phyloP scores from a whole-genome alignment of 2,888 invertebrate genomes.

The Melolontha melolontha region DNA sequence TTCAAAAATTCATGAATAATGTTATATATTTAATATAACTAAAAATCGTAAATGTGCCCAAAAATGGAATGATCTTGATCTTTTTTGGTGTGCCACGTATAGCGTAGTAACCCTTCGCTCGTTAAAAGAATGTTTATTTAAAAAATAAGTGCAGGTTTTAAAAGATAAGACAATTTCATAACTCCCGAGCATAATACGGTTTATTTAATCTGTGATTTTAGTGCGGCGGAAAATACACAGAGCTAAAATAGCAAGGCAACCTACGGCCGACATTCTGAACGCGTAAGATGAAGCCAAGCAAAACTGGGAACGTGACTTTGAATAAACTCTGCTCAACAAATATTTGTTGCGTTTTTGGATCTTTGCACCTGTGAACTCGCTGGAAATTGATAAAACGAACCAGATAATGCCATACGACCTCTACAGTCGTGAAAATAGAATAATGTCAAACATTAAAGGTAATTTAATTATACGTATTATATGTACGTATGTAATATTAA shows the following conservation, averaged over 20 bases:
- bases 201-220: conserved; percentile 53
- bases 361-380: conserved; percentile 61
- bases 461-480: too few relatives aligned
- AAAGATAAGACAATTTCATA: conserved; percentile 42
- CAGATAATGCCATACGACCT: conserved; percentile 26
- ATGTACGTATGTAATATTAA: too few relatives aligned
- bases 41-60: too few relatives aligned
- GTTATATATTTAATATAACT: too few relatives aligned
- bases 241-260: conserved; percentile 53
- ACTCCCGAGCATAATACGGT: conserved; percentile 34
- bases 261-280: conserved; percentile 59
- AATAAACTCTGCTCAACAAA: conserved; percentile 64
- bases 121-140: conserved; percentile 31
- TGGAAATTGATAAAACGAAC: conserved; percentile 45
- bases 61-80: too few relatives aligned
- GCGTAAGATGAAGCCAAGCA: conserved; percentile 64
- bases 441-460: too few relatives aligned
- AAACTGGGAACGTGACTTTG: conserved; percentile 64
- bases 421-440: too few relatives aligned
- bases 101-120: too few relatives aligned
- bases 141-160: conserved; percentile 40
- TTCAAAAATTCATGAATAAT: too few relatives aligned
- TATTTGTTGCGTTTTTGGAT: conserved; percentile 64
- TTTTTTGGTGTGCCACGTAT: too few relatives aligned
- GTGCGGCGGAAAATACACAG: conserved; percentile 56